These are phyloP conservation scores for Amphiprion percula DNA, from an alignment of 2,113 vertebrate species.

Conservation along the genomic window DNA sequence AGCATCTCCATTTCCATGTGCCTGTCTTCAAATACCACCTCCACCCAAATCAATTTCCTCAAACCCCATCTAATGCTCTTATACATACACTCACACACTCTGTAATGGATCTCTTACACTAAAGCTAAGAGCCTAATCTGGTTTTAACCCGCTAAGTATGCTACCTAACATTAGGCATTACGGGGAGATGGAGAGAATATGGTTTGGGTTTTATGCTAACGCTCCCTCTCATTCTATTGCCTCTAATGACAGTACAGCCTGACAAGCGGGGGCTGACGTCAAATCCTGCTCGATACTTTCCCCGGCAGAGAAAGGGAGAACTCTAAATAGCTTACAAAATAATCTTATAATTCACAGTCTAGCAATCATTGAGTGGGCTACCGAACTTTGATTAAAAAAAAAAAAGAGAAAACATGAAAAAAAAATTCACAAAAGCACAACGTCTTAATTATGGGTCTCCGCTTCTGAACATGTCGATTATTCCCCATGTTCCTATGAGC, in stretches of 20 bases:
- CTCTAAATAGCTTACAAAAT: constrained; percentile 72
- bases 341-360: constrained; percentile 72
- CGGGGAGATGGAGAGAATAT: constrained; percentile 56
- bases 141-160: constrained; percentile 66
- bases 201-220: constrained; percentile 51
- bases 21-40: constrained; percentile 47
- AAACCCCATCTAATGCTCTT: constrained; percentile 61
- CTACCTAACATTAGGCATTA: constrained; percentile 64
- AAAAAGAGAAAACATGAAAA: constrained; percentile 30
- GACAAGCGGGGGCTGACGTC: constrained; percentile 56
- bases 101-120: constrained; percentile 64
- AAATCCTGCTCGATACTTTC: constrained; percentile 61
- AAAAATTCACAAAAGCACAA: constrained; percentile 53
- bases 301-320: constrained; percentile 51
- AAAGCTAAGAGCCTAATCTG: constrained; percentile 69
- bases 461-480: constrained; percentile 70
- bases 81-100: constrained; percentile 25
- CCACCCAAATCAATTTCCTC: constrained; percentile 64
- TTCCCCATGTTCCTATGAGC: constrained; percentile 50
- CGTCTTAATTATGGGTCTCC: constrained; percentile 79
- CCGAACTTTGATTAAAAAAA: constrained; percentile 53
- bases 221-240: constrained; percentile 40
- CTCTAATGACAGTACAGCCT: constrained; percentile 54
- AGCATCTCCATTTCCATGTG: constrained; percentile 21
- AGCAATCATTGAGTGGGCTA: constrained; percentile 66